Evolutionary conservation across 1,140 invertebrate species (phyloP).

Genomic region (Schlechtendalia chinensis): DNA sequence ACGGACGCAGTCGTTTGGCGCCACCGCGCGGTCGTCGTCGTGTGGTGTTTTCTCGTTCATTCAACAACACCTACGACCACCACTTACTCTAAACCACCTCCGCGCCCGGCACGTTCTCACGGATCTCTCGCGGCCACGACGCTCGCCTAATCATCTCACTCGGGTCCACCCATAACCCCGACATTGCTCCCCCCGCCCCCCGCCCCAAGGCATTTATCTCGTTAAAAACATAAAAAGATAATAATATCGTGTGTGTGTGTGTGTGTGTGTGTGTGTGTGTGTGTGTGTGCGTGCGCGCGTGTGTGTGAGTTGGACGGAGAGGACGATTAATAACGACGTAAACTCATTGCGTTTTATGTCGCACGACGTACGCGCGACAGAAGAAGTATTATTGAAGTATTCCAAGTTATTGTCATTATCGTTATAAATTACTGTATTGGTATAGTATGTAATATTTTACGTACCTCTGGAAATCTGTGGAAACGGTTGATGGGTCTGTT

Average conservation of each 20-base stretch:
- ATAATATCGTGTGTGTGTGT: background rate
- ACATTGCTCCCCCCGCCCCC: background rate
- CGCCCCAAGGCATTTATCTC: conserved; percentile 47
- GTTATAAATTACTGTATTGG: conserved; percentile 12
- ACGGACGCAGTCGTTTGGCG: conserved; percentile 39
- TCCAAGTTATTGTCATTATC: background rate
- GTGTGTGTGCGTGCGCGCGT: background rate
- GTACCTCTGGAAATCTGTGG: conserved; percentile 50
- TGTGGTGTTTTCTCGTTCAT: conserved; percentile 28
- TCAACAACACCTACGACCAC: conserved; percentile 24
- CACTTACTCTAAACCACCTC: background rate
- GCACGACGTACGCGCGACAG: background rate
- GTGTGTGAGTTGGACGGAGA: background rate
- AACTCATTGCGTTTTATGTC: no score
- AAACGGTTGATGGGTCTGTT: conserved; percentile 47
- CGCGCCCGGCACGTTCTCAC: conserved; percentile 44
- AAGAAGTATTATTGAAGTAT: no score
- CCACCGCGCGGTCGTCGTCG: conserved; percentile 15
- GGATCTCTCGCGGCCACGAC: conserved; percentile 36
- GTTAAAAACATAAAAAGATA: conserved; percentile 35
- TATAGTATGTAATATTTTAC: conserved; percentile 37
- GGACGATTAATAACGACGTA: no score
- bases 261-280: background rate
- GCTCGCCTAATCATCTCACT: conserved; percentile 26
- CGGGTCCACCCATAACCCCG: background rate